Percentiles rank a stretch among this genome's conserved stretches.
These are phyloP conservation scores for Loripinus fragilis DNA, from an alignment of 2,888 invertebrate species.

Conservation along the genomic window DNA sequence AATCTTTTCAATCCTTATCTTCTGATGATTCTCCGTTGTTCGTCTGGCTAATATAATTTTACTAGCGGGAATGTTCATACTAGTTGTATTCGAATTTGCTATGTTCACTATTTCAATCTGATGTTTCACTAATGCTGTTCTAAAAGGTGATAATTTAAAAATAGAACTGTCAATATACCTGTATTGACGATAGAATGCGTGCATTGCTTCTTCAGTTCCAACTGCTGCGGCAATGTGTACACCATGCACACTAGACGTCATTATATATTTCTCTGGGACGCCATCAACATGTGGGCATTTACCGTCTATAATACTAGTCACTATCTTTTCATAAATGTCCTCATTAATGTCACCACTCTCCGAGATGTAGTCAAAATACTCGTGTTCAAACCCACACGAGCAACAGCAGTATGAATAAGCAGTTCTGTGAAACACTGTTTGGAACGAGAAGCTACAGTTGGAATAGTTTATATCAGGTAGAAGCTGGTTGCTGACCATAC, in stretches of 20 bases:
- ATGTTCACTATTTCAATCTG: not conserved
- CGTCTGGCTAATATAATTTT: not conserved
- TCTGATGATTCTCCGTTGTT: not conserved
- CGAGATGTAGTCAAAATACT: not conserved
- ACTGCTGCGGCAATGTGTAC: not conserved
- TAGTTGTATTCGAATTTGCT: no score
- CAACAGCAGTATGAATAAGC: not conserved
- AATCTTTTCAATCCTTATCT: not conserved
- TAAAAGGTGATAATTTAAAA: not conserved
- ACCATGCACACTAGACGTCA: not conserved
- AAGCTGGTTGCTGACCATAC: not conserved
- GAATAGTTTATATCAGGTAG: not conserved
- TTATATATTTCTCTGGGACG: not conserved
- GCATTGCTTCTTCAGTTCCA: not conserved
- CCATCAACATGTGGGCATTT: not conserved
- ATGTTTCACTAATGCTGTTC: not conserved
- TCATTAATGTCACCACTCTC: not conserved
- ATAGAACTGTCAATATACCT: not conserved
- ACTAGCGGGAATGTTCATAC: not conserved
- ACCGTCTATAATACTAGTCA: not conserved
- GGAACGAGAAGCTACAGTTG: not conserved
- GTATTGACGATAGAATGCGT: not conserved
- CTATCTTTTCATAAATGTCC: not conserved
- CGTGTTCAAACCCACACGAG: not conserved
- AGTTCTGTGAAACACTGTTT: not conserved